Evolutionary conservation across 1,140 invertebrate genomes (phyloP).

Genomic region (Microplitis mediator): DNA sequence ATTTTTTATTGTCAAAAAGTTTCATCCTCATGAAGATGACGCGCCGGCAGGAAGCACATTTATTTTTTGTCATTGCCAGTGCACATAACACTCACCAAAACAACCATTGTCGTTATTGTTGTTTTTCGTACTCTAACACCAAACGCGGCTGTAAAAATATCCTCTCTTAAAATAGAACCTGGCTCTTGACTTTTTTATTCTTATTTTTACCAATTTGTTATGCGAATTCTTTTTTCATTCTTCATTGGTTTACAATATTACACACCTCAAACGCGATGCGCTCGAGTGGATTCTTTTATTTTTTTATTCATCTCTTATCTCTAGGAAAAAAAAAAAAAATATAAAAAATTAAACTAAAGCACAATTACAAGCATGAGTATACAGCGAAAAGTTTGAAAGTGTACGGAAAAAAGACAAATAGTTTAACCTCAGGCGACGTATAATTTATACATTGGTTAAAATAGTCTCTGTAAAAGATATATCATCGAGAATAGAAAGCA

Average conservation of each 20-base stretch:
- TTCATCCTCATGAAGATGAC: not conserved
- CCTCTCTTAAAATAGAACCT: constrained; percentile 25
- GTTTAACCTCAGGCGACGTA: constrained; percentile 26
- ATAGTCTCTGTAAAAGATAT: constrained; percentile 38
- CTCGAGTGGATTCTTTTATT: not conserved
- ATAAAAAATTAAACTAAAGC: not conserved
- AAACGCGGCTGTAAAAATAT: constrained; percentile 28
- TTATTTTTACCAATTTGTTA: not conserved
- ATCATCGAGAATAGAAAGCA: constrained; percentile 15
- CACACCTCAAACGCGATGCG: not conserved
- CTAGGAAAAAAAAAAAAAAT: not conserved
- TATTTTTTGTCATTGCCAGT: not conserved
- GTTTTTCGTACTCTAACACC: not conserved
- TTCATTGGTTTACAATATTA: not conserved
- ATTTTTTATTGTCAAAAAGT: not conserved
- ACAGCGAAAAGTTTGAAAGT: not conserved
- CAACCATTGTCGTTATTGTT: not conserved
- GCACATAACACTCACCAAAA: not conserved
- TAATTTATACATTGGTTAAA: constrained; percentile 43
- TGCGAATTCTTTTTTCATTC: constrained; percentile 3
- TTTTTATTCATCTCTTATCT: not conserved
- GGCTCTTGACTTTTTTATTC: not conserved
- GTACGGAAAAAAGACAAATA: constrained; percentile 33
- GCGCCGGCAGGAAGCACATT: constrained; percentile 3
- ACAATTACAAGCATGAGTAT: not conserved